Base-by-base conservation (phyloP, 2,113 vertebrate genomes). In the Furnarius figulus region DNA sequence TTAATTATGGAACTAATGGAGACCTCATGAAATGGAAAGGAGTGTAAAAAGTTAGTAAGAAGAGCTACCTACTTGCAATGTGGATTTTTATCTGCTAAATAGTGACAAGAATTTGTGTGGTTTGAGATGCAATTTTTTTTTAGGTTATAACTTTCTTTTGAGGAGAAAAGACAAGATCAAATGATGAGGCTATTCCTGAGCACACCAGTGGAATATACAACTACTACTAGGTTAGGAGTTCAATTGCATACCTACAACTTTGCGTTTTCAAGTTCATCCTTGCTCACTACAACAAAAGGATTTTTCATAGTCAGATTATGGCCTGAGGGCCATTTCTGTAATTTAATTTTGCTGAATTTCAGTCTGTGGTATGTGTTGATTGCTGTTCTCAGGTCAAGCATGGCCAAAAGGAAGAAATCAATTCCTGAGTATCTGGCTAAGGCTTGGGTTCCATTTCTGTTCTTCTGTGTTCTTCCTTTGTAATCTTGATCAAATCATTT, bases 361-460 rank as follows among this genome's bases (percentile, higher is more conserved):
- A 46, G 0, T 24, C 6, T 25, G 1, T 42, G 7, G 2, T 49
- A 9, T 15, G 1, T 23, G 5, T 27, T 58, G n/a, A 23, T 42
- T 66, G 3, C 9, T 1, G 0, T 16, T 80, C 68, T 80, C 21
- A 39, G 5, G 56, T 75, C 5, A 10, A 77, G 19, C 3, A 6
- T 44, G 33, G 16, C 20, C 25, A 50, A 53, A 27, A 73, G 35
- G 46, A 90, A 17, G 20, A 67, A 87, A 44, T 3, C 0, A 4
- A 1, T 59, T 72, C 16, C 68, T 50, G 50, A 56, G 10, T 44
- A 27, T 46, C 5, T 40, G 27, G 28, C 23, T 62, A 68, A 72
- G 40, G 27, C 16, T n/a, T 70, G 21, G 12, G 8, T 63, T 90
- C 47, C 2, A 3, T 66, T 33, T 70, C 7, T 44, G 16, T 9